Evolutionary conservation across 2,797 vertebrate species (phyloP).

Genomic region (Mus caroli): DNA sequence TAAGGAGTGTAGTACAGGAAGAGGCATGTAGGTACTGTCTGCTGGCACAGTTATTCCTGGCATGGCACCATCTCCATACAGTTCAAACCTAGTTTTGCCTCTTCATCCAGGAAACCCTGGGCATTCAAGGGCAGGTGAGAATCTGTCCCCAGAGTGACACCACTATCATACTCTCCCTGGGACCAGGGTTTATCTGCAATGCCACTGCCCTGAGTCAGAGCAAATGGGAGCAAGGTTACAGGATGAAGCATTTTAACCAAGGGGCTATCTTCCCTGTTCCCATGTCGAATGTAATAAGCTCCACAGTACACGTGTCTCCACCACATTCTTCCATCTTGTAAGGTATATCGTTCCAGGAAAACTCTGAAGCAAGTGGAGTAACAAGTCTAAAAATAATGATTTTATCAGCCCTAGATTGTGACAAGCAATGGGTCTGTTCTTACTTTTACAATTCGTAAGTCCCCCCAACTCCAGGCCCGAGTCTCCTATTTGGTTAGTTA

Average conservation of each 20-base stretch:
- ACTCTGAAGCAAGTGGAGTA: background rate
- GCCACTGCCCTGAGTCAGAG: background rate
- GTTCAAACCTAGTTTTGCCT: background rate
- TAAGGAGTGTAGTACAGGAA: background rate
- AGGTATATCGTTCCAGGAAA: background rate
- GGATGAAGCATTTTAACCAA: background rate
- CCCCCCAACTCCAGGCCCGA: background rate
- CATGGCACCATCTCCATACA: background rate
- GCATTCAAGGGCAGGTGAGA: background rate
- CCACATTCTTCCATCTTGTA: background rate
- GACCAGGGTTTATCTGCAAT: background rate
- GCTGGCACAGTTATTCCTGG: background rate
- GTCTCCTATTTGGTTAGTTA: constrained; percentile 9
- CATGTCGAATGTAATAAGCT: background rate
- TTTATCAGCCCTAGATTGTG: background rate
- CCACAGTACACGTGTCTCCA: background rate
- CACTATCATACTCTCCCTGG: background rate
- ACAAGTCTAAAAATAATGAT: background rate
- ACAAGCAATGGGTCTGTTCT: background rate
- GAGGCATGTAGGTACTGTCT: background rate
- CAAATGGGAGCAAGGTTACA: background rate
- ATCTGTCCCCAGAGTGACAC: background rate
- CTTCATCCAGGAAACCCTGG: background rate
- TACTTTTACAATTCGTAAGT: background rate
- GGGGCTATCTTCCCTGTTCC: background rate